A percentile compares a stretch with the other conserved stretches of the same genome.
Conservation (phyloP, 2,888 invertebrate species). For the Tipula confusa region DNA sequence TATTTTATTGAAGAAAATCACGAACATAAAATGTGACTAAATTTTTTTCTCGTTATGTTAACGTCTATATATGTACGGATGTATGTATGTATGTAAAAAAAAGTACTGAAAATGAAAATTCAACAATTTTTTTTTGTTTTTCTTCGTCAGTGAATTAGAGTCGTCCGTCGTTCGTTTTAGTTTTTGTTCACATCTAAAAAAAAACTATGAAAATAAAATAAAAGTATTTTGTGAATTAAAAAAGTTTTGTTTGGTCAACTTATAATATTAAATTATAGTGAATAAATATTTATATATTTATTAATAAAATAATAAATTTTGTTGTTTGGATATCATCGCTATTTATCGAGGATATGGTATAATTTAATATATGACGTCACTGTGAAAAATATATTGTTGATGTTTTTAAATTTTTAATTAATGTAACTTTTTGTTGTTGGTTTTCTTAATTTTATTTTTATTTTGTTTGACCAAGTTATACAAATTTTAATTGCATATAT, state of each 20-base stretch:
- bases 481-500: not conserved
- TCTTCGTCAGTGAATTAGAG: not conserved
- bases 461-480: not conserved
- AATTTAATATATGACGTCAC: not conserved
- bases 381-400: not conserved
- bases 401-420: conserved; percentile 6
- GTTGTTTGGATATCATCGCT: not conserved
- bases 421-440: not conserved
- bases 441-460: too few relatives aligned
- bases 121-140: conserved; percentile 15
- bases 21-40: not conserved
- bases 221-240: not conserved
- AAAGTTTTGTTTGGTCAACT: not conserved
- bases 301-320: not conserved
- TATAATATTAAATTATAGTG: not conserved
- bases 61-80: not conserved
- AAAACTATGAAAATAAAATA: not conserved
- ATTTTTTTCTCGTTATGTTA: not conserved
- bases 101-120: conserved; percentile 15
- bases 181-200: not conserved
- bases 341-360: not conserved
- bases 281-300: not conserved
- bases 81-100: not conserved
- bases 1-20: not conserved
- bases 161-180: not conserved